These are phyloP conservation scores for Parauchenoglanis ngamensis DNA, from an alignment of 2,797 vertebrate genomes.

Conservation along the genomic window DNA sequence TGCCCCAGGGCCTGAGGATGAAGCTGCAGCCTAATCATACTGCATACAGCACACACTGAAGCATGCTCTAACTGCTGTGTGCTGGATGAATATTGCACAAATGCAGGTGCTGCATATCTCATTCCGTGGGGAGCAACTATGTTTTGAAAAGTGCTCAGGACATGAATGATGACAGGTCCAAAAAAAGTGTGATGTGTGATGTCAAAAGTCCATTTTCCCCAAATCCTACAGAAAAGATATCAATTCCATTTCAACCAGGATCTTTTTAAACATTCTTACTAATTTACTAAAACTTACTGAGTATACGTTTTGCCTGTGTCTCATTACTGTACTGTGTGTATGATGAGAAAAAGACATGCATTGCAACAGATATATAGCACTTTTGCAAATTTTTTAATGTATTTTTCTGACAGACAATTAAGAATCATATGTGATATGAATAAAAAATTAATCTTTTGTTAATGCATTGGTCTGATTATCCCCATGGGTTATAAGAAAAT, in stretches of 20 bases:
- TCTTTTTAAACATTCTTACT: neutral
- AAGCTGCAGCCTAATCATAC: conserved; percentile 53
- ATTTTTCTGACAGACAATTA: neutral
- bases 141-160: neutral
- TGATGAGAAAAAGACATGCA: neutral
- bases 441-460: neutral
- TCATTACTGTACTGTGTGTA: neutral
- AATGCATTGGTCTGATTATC: neutral
- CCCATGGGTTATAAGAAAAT: conserved; percentile 1
- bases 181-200: neutral
- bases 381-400: neutral
- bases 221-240: neutral
- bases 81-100: conserved; percentile 19
- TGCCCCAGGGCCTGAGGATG: conserved; percentile 71
- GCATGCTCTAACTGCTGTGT: conserved; percentile 9
- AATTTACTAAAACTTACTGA: neutral
- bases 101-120: conserved; percentile 12
- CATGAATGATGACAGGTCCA: neutral
- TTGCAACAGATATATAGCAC: neutral
- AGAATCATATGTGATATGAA: neutral
- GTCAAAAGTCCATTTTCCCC: neutral
- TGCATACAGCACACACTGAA: conserved; percentile 26
- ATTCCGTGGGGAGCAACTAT: neutral
- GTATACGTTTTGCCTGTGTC: neutral
- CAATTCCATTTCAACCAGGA: neutral